phyloP scores from a whole-genome alignment of 2,797 vertebrate species.

The Gallinago stenura region DNA sequence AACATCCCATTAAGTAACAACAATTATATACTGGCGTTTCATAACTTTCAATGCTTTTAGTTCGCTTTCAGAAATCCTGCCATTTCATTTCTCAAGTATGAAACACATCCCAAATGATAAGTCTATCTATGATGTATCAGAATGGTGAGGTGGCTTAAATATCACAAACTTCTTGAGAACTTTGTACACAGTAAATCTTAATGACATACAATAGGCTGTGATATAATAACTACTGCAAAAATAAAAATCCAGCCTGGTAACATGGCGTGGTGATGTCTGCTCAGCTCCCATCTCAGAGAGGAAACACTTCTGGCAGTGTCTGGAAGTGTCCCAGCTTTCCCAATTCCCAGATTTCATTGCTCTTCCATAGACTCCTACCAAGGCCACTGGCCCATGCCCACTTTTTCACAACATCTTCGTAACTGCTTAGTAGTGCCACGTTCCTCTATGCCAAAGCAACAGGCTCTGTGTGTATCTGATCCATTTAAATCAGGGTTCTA shows the following conservation, averaged over 20 bases:
- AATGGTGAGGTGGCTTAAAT: background rate
- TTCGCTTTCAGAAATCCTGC: background rate
- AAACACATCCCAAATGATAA: background rate
- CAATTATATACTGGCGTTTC: background rate
- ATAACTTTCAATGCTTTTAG: background rate
- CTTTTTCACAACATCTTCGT: background rate
- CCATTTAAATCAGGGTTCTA: background rate
- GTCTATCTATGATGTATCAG: background rate
- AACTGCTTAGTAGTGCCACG: background rate
- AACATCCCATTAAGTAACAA: background rate
- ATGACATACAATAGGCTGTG: background rate
- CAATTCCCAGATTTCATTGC: background rate
- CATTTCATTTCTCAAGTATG: background rate
- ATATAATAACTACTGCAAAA: background rate
- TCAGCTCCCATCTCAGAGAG: background rate
- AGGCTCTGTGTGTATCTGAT: background rate
- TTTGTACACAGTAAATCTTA: constrained; percentile 10
- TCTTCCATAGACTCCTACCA: background rate
- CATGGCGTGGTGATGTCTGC: accelerated
- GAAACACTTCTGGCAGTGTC: background rate
- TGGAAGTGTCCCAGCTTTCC: background rate
- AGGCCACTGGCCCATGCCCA: background rate
- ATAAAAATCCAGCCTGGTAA: background rate
- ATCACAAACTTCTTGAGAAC: background rate
- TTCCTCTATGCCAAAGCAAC: background rate